phyloP scores from a whole-genome alignment of 2,888 invertebrate species.

The Aphodius granarius region DNA sequence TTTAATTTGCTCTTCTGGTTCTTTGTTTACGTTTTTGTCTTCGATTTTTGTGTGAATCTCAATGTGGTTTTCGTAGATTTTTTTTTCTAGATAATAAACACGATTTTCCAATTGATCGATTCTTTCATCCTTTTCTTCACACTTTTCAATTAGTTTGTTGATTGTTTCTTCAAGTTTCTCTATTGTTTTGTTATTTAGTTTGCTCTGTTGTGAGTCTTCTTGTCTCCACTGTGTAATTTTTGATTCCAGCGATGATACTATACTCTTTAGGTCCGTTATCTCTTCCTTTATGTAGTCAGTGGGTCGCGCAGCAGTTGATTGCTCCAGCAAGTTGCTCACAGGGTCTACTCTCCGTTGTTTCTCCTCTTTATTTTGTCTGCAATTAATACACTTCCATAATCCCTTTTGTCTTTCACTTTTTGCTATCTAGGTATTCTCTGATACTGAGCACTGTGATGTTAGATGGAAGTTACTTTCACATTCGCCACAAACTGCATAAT shows the following conservation, averaged over 20 bases:
- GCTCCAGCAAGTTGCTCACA: not conserved
- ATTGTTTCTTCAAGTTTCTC: not conserved
- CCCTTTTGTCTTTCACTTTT: not conserved
- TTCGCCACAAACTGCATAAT: not conserved
- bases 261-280: not conserved
- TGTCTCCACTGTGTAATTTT: not conserved
- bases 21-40: not conserved
- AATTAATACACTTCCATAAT: not conserved
- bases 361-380: not conserved
- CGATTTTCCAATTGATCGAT: not conserved
- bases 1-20: not conserved
- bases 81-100: not conserved
- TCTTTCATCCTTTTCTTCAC: not conserved
- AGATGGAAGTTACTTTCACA: not conserved
- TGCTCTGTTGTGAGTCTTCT: not conserved
- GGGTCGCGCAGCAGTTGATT: not conserved
- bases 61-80: not conserved
- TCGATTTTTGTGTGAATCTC: not conserved
- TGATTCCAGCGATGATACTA: not conserved
- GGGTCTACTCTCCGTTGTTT: not conserved
- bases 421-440: not conserved
- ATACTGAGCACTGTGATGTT: not conserved
- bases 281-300: not conserved
- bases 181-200: not conserved
- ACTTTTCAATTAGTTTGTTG: not conserved